Base-by-base conservation (phyloP, 1,140 invertebrate species). In the Antheraea mylitta region DNA sequence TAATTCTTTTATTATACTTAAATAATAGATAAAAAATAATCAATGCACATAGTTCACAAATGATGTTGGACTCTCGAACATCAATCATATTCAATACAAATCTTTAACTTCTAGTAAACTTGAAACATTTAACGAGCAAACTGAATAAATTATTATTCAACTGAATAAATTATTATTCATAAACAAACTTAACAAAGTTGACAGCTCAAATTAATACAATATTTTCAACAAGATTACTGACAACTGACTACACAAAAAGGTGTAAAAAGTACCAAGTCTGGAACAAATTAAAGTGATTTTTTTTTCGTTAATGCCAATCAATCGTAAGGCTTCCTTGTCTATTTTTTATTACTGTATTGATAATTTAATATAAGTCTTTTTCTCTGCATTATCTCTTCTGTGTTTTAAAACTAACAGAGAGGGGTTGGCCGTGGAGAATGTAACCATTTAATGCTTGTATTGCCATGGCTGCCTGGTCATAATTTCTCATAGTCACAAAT, bases 401-500 rank as follows among this genome's bases (percentile, higher is more conserved):
- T 77, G 97, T 98, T 93, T 98, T 99, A 94, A 99, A 99, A 92
- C 98, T 99, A 86, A 99, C 99, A 94, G 99, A 99, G 72, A 99
- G 95, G 70, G 99, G 97, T 71, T 99, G 96, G 91, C 98, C 99
- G 80, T 98, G 98, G 67, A 99, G 94, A 74, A 98, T 97, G 92
- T 99, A 99, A 66, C 99, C 99, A 92, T 99, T 99, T 72, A 99
- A 94, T 74, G 97, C 98, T 88, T 98, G 97, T 86, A 99, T 99
- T 74, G 99, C 99, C 84, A 99, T 97, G 16, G 99, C 95, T 16
- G 99, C 98, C 89, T 99, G 99, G 86, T 99, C 98, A 92, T 99
- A 99, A 92, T 99, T 99, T 89, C 98, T 98, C 99, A 99, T 99
- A 72, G 98, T 99, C 53, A 99, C 98, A 93, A 99, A 99, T 58